Base-by-base conservation (phyloP, 2,797 vertebrate species). In the Semaprochilodus insignis region DNA sequence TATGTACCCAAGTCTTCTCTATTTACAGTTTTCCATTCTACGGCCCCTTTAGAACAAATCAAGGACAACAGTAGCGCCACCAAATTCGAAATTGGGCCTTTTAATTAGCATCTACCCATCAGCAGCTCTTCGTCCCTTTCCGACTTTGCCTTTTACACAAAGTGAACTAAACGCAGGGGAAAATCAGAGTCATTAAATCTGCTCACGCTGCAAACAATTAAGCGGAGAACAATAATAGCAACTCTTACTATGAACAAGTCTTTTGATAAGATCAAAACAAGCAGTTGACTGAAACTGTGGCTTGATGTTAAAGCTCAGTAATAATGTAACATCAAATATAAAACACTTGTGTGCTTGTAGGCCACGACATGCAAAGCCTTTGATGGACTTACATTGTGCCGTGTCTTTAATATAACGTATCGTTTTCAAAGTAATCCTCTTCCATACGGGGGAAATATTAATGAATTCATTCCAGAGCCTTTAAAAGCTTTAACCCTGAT, bases 401-500 rank as follows among this genome's bases (percentile, higher is more conserved):
- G 23, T 52, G 70, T 17, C 19, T 40, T 4, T 69, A 44, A 74
- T 44, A 31, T n/a, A 40, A 66, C 36, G 63, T 34, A 66, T 55
- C 19, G 67, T 54, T 82, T 67, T 59, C 57, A 52, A 81, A 81
- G 85, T 88, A 85, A 88, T 88, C 75, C n/a, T 86, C 86, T 84
- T 81, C 82, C 85, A 89, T 87, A 76, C 87, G 82, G 66, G 80
- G 86, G 75, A 87, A 83, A 85, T 88, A 90, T 92, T 90, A 90
- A 92, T 91, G 90, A 91, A 91, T 88, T 80, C 91, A 89, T 86
- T 69, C 81, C 83, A 87, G 14, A 85, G 69, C 85, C 84, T 88
- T 88, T 82, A 88, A 80, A 90, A 89, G 90, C 88, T 89, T 90
- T 91, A 91, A 91, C 88, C 91, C 79, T 86, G 83, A 88, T 90